phyloP scores from a whole-genome alignment of 2,888 invertebrate species.

The Stenchaetothrips biformis region DNA sequence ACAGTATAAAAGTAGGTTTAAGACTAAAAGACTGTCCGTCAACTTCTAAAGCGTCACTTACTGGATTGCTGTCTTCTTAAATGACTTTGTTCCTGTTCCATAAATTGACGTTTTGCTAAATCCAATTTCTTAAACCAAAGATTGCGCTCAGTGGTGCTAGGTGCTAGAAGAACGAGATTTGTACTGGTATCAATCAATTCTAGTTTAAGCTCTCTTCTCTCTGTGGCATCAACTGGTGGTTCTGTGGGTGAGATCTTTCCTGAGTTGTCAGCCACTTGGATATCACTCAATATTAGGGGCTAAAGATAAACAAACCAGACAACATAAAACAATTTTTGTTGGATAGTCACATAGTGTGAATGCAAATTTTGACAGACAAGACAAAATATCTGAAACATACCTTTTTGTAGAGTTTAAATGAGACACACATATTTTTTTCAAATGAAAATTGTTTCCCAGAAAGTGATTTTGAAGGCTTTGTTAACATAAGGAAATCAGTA shows the following conservation, averaged over 20 bases:
- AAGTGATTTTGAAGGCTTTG: conserved; percentile 55
- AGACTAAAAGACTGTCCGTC: conserved; percentile 20
- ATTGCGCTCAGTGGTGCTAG: conserved; percentile 56
- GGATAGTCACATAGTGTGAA: conserved; percentile 14
- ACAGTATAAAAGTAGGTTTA: neutral
- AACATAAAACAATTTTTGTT: conserved; percentile 25
- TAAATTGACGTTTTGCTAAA: conserved; percentile 55
- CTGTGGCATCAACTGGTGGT: neutral
- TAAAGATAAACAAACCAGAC: conserved; percentile 44
- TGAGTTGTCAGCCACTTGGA: conserved; percentile 31
- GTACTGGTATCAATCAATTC: conserved; percentile 49
- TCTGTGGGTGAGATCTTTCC: conserved; percentile 10
- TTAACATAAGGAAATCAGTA: conserved; percentile 69
- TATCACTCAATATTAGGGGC: conserved; percentile 38
- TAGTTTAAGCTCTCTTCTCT: conserved; percentile 46
- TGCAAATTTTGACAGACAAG: too few species aligned
- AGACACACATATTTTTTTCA: conserved; percentile 55
- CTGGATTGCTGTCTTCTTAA: conserved; percentile 52
- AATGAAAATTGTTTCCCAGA: conserved; percentile 57
- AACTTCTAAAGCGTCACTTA: conserved; percentile 42
- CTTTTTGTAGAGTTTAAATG: conserved; percentile 67
- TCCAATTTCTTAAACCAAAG: conserved; percentile 61
- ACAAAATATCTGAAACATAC: conserved; percentile 43
- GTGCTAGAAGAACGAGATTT: conserved; percentile 50
- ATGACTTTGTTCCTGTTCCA: conserved; percentile 52